These are phyloP conservation scores for Elanus axillaris DNA, from an alignment of 2,113 vertebrate genomes.

Conservation along the genomic window DNA sequence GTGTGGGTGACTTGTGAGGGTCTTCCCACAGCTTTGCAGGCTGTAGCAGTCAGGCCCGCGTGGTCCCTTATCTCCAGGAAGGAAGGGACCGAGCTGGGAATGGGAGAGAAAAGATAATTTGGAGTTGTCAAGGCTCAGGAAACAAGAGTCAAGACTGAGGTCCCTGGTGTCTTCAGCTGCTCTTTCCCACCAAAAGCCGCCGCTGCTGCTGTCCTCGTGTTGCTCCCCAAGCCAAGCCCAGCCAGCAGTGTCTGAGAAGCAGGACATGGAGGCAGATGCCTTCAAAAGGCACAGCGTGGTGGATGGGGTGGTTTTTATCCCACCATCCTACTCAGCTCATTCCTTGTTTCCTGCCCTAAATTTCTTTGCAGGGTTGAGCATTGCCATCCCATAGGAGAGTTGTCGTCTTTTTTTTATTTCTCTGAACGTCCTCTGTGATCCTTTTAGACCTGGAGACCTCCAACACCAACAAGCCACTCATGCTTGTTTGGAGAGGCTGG, in stretches of 20 bases:
- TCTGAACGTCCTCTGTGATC: background rate
- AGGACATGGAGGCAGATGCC: background rate
- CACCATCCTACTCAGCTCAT: background rate
- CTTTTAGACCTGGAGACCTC: background rate
- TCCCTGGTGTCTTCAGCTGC: background rate
- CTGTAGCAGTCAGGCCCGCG: background rate
- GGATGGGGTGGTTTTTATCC: background rate
- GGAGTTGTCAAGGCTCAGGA: background rate
- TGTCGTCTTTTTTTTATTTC: background rate
- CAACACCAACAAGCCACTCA: background rate
- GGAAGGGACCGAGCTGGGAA: background rate
- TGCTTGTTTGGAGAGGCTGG: background rate
- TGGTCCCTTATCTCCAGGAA: background rate
- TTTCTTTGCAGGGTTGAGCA: background rate
- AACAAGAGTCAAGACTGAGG: background rate
- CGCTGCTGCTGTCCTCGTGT: background rate
- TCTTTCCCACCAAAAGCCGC: background rate
- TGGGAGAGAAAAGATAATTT: background rate
- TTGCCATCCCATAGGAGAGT: background rate
- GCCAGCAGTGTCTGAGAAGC: background rate
- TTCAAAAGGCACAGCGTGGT: background rate
- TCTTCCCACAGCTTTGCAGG: background rate
- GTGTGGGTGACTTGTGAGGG: background rate
- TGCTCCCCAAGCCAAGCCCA: background rate
- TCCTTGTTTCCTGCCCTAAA: background rate